Conservation (phyloP, 30 jellyfish, hydroid and myxozoan species). For the Aurelia aurita complex sp. Pacific region DNA sequence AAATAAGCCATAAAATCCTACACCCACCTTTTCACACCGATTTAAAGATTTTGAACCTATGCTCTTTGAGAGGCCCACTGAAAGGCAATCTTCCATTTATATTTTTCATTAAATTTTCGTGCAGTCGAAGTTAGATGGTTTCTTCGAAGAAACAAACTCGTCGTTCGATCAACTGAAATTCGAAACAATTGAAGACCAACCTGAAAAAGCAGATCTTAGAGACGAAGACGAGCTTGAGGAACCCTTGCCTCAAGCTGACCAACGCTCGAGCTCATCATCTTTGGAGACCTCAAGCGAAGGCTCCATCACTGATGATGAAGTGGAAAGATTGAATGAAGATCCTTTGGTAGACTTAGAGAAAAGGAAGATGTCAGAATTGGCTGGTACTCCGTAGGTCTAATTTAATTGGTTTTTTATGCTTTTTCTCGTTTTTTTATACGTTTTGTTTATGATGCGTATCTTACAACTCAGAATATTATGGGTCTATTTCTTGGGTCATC, state of each 20-base stretch:
- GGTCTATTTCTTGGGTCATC: no score
- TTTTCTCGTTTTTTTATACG: no score
- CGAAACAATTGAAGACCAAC: slow-evolving; percentile 53
- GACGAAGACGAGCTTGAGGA: slow-evolving; percentile 21
- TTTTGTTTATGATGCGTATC: no score
- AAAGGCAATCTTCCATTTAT: no score
- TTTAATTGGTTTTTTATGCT: no score
- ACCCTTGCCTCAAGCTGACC: not conserved
- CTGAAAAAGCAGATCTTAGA: not conserved
- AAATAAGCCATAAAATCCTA: no score
- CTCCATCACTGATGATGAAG: slow-evolving; percentile 14
- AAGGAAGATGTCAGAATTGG: not conserved
- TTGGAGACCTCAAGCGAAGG: slow-evolving; percentile 4
- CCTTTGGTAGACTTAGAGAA: slow-evolving; percentile 12
- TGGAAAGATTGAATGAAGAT: slow-evolving; percentile 14
- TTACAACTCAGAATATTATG: no score
- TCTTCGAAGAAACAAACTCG: slow-evolving; percentile 36
- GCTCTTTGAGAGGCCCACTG: no score
- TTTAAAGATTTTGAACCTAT: no score
- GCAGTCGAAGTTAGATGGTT: slow-evolving; percentile 54
- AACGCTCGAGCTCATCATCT: slow-evolving; percentile 13
- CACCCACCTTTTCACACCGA: no score
- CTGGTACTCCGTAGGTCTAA: no score
- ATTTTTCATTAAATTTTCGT: not conserved
- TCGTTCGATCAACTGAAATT: slow-evolving; percentile 57